These are phyloP conservation scores for Bovichtus variegatus DNA, from an alignment of 2,797 vertebrate species.

Conservation along the genomic window DNA sequence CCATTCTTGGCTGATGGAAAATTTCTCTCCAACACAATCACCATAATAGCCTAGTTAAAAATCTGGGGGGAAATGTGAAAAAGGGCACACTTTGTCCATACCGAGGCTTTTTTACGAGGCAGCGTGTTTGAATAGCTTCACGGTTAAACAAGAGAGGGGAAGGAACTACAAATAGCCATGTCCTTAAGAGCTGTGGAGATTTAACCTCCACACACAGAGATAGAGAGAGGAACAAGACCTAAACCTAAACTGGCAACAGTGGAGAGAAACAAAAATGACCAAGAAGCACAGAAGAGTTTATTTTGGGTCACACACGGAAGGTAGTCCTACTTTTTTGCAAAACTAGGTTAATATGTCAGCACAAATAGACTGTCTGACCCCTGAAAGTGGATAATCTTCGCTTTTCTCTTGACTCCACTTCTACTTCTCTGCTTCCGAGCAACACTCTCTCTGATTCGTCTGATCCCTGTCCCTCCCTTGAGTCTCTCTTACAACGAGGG, in stretches of 20 bases:
- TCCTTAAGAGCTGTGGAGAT: slow-evolving; percentile 35
- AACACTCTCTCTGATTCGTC: slow-evolving; percentile 20
- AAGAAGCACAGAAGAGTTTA: not conserved
- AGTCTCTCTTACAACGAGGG: slow-evolving; percentile 27
- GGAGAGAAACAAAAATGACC: not conserved
- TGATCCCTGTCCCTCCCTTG: slow-evolving; percentile 4
- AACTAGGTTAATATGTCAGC: slow-evolving; percentile 64
- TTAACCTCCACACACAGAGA: slow-evolving; percentile 37
- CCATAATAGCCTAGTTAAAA: slow-evolving; percentile 28
- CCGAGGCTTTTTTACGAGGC: slow-evolving; percentile 62
- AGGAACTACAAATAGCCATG: slow-evolving; percentile 68
- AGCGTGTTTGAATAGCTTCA: slow-evolving; percentile 73
- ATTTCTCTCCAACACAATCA: slow-evolving; percentile 13
- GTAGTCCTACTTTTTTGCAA: slow-evolving; percentile 30
- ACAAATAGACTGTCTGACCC: slow-evolving; percentile 57
- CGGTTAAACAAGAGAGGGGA: slow-evolving; percentile 45
- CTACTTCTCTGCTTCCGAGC: slow-evolving; percentile 3
- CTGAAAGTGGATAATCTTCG: slow-evolving; percentile 60
- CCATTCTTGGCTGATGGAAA: not conserved
- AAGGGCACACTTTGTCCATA: slow-evolving; percentile 51
- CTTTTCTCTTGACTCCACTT: slow-evolving; percentile 33
- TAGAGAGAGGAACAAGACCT: slow-evolving; percentile 20
- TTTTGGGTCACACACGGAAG: slow-evolving; percentile 7
- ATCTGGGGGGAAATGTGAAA: not conserved
- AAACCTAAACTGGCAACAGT: slow-evolving; percentile 3